Evolutionary conservation across 1,140 invertebrate genomes (phyloP).

Genomic region (Maniola jurtina): DNA sequence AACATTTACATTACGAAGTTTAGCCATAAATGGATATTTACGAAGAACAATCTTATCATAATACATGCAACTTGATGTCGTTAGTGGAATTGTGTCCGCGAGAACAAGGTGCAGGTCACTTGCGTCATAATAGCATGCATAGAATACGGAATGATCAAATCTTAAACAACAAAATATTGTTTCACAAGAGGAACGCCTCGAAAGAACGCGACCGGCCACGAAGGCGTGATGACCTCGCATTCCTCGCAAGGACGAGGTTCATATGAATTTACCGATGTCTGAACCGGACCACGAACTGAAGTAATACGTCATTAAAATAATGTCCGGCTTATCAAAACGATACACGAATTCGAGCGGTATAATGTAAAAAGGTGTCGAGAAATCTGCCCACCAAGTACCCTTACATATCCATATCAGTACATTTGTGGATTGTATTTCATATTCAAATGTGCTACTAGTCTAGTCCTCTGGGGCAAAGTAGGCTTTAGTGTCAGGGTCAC

Average conservation of each 20-base stretch:
- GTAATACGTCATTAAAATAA: constrained; percentile 15
- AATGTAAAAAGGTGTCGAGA: background rate
- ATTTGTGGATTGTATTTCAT: no score
- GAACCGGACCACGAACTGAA: constrained; percentile 24
- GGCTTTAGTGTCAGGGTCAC: no score
- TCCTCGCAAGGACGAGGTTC: constrained; percentile 74
- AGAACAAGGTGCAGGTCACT: constrained; percentile 38
- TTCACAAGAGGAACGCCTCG: constrained; percentile 59
- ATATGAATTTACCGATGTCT: constrained; percentile 37
- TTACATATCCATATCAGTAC: no score
- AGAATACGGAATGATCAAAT: constrained; percentile 60
- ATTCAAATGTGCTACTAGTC: no score
- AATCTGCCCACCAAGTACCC: background rate
- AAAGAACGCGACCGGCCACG: constrained; percentile 55
- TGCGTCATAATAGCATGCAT: constrained; percentile 52
- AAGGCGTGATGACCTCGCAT: constrained; percentile 72
- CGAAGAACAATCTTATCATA: constrained; percentile 8
- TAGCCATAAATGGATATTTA: constrained; percentile 15
- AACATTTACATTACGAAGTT: constrained; percentile 25
- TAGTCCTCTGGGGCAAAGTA: no score
- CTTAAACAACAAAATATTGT: constrained; percentile 57
- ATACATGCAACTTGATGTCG: constrained; percentile 14
- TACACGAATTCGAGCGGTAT: background rate
- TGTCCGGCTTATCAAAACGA: background rate
- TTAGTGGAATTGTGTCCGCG: constrained; percentile 21